Evolutionary conservation across 2,113 vertebrate genomes (phyloP).

Genomic region (Atrichornis clamosus): DNA sequence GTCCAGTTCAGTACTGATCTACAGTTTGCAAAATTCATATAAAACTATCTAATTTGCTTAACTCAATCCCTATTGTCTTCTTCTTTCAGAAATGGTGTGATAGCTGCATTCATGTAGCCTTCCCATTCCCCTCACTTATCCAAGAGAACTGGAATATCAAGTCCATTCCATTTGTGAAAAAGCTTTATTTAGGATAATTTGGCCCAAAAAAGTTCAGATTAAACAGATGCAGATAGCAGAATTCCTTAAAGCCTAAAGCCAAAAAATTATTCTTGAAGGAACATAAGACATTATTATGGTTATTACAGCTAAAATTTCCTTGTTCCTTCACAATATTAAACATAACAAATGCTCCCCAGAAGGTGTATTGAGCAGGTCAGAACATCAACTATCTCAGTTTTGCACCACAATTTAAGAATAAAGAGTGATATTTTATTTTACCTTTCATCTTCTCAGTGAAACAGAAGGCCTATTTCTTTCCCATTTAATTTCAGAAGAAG

Average conservation of each 20-base stretch:
- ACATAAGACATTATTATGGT: conserved; percentile 53
- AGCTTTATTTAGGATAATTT: conserved; percentile 43
- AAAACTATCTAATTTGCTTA: not conserved
- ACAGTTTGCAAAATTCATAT: not conserved
- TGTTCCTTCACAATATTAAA: conserved; percentile 61
- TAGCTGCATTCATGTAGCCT: not conserved
- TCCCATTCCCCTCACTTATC: not conserved
- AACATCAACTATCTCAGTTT: conserved; percentile 41
- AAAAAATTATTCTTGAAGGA: conserved; percentile 56
- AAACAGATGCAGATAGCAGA: conserved; percentile 56
- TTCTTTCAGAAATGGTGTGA: not conserved
- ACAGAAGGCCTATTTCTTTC: not conserved
- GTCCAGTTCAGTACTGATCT: not conserved
- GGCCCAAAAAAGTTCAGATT: conserved; percentile 35
- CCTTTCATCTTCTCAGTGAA: not conserved
- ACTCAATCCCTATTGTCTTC: not conserved
- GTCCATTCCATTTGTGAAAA: not conserved
- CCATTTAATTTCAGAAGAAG: not conserved
- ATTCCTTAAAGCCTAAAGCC: conserved; percentile 39
- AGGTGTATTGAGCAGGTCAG: conserved; percentile 36
- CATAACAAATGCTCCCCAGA: conserved; percentile 53
- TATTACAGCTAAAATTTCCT: conserved; percentile 65
- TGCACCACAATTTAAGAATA: conserved; percentile 12
- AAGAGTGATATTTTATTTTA: conserved; percentile 3
- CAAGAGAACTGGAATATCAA: not conserved